Conservation (phyloP, 2,888 invertebrate species). For the Tromatobia lineatoria region DNA sequence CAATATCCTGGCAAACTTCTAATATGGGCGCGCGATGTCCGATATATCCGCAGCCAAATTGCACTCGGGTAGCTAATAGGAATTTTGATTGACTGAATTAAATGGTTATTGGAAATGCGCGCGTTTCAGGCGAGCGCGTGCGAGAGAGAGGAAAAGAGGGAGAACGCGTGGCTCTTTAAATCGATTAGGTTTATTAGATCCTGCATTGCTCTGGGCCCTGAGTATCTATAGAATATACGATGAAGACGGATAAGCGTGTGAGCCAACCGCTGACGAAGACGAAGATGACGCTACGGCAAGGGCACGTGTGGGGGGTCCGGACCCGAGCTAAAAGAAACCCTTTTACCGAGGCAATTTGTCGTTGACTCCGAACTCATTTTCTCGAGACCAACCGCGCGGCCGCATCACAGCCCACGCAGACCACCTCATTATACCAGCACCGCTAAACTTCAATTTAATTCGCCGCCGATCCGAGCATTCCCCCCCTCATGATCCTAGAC, state of each 20-base stretch:
- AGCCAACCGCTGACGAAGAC: constrained; percentile 47
- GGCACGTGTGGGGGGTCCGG: constrained; percentile 51
- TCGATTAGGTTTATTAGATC: constrained; percentile 80
- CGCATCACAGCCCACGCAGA: constrained; percentile 65
- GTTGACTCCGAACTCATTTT: constrained; percentile 80
- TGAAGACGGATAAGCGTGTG: constrained; percentile 47
- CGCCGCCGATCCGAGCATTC: constrained; percentile 59
- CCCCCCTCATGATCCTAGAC: constrained; percentile 32
- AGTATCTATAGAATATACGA: constrained; percentile 41
- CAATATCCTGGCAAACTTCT: constrained; percentile 81
- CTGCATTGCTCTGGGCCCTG: constrained; percentile 52
- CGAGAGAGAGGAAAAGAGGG: constrained; percentile 5
- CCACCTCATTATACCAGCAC: constrained; percentile 77
- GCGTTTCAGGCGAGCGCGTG: constrained; percentile 47
- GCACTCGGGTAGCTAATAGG: constrained; percentile 83
- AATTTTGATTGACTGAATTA: constrained; percentile 85
- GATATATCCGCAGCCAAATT: constrained; percentile 82
- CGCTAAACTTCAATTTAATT: constrained; percentile 80
- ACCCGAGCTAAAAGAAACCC: constrained; percentile 68
- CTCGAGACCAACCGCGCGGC: constrained; percentile 67
- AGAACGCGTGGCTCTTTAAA: constrained; percentile 76
- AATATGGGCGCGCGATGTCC: constrained; percentile 81
- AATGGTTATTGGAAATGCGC: constrained; percentile 84
- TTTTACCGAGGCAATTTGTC: constrained; percentile 78
- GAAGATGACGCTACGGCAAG: constrained; percentile 29